A percentile compares a stretch with the other conserved stretches of the same genome.
Evolutionary conservation across 2,888 invertebrate species (phyloP).

Genomic region (Iselma pallidipennis): DNA sequence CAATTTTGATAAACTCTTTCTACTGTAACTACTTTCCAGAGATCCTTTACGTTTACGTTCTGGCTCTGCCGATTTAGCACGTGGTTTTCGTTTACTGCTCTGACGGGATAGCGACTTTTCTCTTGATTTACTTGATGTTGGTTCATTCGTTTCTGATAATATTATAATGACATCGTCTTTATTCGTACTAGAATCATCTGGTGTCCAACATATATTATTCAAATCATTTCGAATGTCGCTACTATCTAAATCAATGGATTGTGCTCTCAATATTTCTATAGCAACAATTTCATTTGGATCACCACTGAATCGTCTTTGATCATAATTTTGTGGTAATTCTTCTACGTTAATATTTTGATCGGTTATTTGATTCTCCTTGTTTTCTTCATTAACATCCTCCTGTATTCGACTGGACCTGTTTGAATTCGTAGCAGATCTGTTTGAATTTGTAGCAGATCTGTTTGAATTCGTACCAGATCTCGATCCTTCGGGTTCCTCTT

Average conservation of each 20-base stretch:
- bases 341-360: conserved; percentile 5
- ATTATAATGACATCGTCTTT: conserved; percentile 12
- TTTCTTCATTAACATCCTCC: conserved; percentile 2
- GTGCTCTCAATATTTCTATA: conserved; percentile 20
- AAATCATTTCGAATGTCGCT: conserved; percentile 8
- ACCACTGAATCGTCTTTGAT: conserved; percentile 17
- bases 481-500: conserved; percentile 8
- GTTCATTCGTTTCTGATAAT: conserved; percentile 9
- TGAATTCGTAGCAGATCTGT: conserved; percentile 4
- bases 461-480: conserved; percentile 4
- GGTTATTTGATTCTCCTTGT: conserved; percentile 8
- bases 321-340: conserved; percentile 8
- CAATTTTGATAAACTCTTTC: conserved; percentile 45
- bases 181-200: neutral
- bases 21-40: conserved; percentile 46
- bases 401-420: neutral
- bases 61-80: conserved; percentile 48
- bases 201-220: neutral
- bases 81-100: conserved; percentile 15
- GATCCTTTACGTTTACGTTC: conserved; percentile 44
- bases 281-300: conserved; percentile 22
- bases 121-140: neutral
- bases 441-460: conserved; percentile 5
- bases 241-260: conserved; percentile 16
- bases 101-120: conserved; percentile 9